phyloP scores from a whole-genome alignment of 2,113 vertebrate species.

The Nesogale talazaci region DNA sequence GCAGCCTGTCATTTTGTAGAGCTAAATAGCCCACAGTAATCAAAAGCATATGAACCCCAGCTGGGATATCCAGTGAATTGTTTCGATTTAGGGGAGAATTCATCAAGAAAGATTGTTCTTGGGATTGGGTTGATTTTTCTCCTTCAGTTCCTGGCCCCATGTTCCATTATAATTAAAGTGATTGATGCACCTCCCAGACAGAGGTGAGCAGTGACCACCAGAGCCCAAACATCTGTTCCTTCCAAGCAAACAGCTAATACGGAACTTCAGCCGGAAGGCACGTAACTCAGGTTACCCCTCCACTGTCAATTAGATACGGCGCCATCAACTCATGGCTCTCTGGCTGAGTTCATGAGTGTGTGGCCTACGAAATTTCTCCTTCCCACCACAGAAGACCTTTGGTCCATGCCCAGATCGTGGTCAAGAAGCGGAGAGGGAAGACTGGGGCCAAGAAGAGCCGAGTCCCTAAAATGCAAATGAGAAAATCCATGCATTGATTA shows the following conservation, averaged over 20 bases:
- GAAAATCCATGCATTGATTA: neutral
- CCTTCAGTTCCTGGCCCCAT: constrained; percentile 88
- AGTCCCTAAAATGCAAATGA: neutral
- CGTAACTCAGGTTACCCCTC: constrained; percentile 67
- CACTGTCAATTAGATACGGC: constrained; percentile 64
- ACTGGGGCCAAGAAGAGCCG: neutral
- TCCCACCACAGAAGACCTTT: constrained; percentile 44
- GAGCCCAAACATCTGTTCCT: constrained; percentile 85
- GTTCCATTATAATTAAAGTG: constrained; percentile 90
- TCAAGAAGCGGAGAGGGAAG: constrained; percentile 47
- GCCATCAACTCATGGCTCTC: constrained; percentile 73
- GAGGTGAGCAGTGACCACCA: constrained; percentile 90
- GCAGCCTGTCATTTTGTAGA: constrained; percentile 99
- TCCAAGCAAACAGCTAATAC: constrained; percentile 74
- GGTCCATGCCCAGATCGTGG: neutral
- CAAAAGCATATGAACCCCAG: constrained; percentile 99
- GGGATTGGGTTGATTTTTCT: constrained; percentile 93
- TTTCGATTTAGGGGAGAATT: constrained; percentile 98
- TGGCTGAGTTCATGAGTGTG: constrained; percentile 9
- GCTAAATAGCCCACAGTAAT: constrained; percentile 99
- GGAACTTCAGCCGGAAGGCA: constrained; percentile 80
- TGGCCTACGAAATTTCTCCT: constrained; percentile 56
- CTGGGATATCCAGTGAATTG: constrained; percentile 98
- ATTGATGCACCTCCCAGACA: constrained; percentile 90
- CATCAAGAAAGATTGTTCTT: constrained; percentile 97